A percentile compares a stretch with the other conserved stretches of the same genome.
Conservation (phyloP, 2,113 vertebrate genomes). For the Aegithalos caudatus region DNA sequence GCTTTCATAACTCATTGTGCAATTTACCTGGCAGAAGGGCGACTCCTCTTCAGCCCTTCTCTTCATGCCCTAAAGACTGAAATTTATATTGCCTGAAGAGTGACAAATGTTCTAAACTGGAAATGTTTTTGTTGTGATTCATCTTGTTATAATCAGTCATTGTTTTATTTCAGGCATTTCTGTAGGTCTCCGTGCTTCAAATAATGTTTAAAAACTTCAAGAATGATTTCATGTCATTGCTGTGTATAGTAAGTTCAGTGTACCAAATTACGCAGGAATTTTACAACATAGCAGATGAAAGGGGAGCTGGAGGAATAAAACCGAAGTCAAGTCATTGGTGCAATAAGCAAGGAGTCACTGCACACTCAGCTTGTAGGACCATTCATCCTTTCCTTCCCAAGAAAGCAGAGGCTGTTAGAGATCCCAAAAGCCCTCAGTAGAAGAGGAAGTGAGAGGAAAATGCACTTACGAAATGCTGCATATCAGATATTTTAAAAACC, state of each 20-base stretch:
- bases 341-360: background rate
- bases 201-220: constrained; percentile 18
- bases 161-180: constrained; percentile 22
- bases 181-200: constrained; percentile 18
- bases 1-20: constrained; percentile 30
- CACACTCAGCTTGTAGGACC: background rate
- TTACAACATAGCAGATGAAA: background rate
- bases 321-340: background rate
- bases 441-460: background rate
- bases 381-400: background rate
- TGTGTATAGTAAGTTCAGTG: background rate
- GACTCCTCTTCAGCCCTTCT: constrained; percentile 11
- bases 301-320: background rate
- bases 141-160: constrained; percentile 21
- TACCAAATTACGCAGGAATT: background rate
- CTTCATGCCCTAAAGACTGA: background rate
- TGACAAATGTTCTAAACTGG: background rate
- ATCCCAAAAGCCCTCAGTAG: background rate
- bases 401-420: background rate
- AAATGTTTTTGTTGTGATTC: constrained; percentile 23
- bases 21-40: constrained; percentile 40
- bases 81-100: background rate
- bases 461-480: background rate
- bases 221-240: background rate
- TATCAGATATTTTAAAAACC: constrained; percentile 5